Conservation (phyloP, 2,888 invertebrate genomes). For the Harpagoxenus sublaevis region DNA sequence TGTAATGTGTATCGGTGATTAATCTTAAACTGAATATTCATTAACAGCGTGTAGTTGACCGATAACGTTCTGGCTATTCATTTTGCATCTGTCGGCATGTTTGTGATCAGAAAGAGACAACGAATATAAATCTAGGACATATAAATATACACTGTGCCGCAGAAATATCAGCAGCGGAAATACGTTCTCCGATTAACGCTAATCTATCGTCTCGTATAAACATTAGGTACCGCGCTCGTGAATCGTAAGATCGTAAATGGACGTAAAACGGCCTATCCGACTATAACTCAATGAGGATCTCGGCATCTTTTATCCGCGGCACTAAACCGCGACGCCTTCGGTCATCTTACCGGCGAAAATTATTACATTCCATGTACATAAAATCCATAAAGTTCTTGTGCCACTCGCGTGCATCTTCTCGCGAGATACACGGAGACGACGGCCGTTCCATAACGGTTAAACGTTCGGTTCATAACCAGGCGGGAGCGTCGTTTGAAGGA, state of each 20-base stretch:
- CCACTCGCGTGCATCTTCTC: background rate
- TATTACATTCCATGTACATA: background rate
- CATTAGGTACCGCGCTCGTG: background rate
- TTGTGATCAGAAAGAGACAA: background rate
- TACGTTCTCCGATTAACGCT: constrained; percentile 10
- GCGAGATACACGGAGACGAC: background rate
- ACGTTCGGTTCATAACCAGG: constrained; percentile 21
- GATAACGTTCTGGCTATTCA: background rate
- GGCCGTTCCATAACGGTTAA: constrained; percentile 50
- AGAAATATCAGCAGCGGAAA: constrained; percentile 2
- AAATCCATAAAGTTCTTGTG: constrained; percentile 15
- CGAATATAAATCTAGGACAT: constrained; percentile 31
- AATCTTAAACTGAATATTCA: background rate
- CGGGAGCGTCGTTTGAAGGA: background rate
- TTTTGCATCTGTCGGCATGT: background rate
- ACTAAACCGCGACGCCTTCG: background rate
- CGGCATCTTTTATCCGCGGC: background rate
- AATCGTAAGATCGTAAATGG: background rate
- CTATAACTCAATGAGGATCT: background rate
- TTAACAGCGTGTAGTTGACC: background rate
- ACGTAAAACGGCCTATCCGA: background rate
- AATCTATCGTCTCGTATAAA: background rate
- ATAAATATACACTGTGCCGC: constrained; percentile 12
- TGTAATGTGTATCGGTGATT: background rate
- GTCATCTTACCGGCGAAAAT: background rate